A percentile compares a stretch with the other conserved stretches of the same genome.
phyloP scores from a whole-genome alignment of 2,113 vertebrate species.

The Mobula hypostoma region DNA sequence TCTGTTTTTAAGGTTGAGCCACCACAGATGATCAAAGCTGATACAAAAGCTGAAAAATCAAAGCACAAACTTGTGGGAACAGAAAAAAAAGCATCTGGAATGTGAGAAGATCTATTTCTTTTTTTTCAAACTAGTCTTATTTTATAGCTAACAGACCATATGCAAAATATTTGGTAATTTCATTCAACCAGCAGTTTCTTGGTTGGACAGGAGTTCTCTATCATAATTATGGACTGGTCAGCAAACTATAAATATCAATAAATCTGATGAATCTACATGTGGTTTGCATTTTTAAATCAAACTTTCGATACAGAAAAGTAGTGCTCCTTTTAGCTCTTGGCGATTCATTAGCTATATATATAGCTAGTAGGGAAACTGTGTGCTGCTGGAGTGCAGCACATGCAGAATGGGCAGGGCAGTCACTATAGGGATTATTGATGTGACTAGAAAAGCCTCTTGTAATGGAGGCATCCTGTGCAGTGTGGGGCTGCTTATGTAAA shows the following conservation, averaged over 20 bases:
- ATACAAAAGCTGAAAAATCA: slow-evolving; percentile 5
- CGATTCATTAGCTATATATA: neutral
- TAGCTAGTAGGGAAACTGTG: neutral
- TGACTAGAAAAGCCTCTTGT: neutral
- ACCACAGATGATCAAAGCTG: neutral
- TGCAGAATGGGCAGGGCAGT: neutral
- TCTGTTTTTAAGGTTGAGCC: neutral
- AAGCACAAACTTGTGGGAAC: neutral
- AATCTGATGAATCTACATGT: neutral
- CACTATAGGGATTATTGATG: neutral
- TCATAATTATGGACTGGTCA: neutral
- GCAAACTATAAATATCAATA: slow-evolving; percentile 11
- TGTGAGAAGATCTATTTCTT: neutral
- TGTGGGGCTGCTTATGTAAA: neutral
- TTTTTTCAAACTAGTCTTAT: neutral
- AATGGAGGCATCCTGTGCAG: slow-evolving; percentile 18
- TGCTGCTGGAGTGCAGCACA: neutral
- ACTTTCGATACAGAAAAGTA: neutral
- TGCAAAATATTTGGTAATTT: neutral
- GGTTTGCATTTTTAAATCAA: slow-evolving; percentile 1
- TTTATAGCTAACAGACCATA: neutral
- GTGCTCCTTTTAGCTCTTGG: neutral
- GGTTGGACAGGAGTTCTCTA: neutral
- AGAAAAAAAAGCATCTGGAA: neutral
- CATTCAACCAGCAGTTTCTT: neutral